These are phyloP conservation scores for Meloidogyne exigua DNA, from an alignment of 1,140 invertebrate genomes.

Conservation along the genomic window DNA sequence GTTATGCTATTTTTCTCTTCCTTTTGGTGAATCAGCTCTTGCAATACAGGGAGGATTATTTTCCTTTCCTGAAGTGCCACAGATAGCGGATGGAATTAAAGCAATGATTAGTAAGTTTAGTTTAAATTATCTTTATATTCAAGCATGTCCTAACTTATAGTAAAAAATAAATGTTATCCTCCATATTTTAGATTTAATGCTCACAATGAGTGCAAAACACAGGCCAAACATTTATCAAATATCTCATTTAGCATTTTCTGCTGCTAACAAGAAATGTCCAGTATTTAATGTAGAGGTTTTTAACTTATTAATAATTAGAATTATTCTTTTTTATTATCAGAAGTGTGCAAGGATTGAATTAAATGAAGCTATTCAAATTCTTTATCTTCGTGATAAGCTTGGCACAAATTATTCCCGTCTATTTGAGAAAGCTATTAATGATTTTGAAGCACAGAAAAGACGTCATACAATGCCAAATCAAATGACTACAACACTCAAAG, in stretches of 20 bases:
- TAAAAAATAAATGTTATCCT: background rate
- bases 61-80: slow-evolving; percentile 71
- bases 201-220: slow-evolving; percentile 43
- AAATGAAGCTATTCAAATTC: slow-evolving; percentile 44
- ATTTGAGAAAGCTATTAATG: slow-evolving; percentile 52
- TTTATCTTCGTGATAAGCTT: slow-evolving; percentile 46
- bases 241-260: slow-evolving; percentile 55
- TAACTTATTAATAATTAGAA: background rate
- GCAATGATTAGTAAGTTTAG: slow-evolving; percentile 57
- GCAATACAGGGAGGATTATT: slow-evolving; percentile 89
- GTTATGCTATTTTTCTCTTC: slow-evolving; percentile 84
- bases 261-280: slow-evolving; percentile 48
- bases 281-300: slow-evolving; percentile 59
- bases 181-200: slow-evolving; percentile 47
- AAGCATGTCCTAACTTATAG: background rate
- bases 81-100: slow-evolving; percentile 51
- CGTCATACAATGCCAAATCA: slow-evolving; percentile 15
- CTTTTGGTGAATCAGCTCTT: slow-evolving; percentile 87
- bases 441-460: slow-evolving; percentile 45
- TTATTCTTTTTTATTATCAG: slow-evolving; percentile 26
- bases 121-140: background rate
- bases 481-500: background rate
- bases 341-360: slow-evolving; percentile 46
- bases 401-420: slow-evolving; percentile 45
- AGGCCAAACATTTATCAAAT: slow-evolving; percentile 60